Evolutionary conservation across 2,797 vertebrate genomes (phyloP), one percentile per base, ranked within the genome.

Genomic region (Cirrhinus mrigala): DNA sequence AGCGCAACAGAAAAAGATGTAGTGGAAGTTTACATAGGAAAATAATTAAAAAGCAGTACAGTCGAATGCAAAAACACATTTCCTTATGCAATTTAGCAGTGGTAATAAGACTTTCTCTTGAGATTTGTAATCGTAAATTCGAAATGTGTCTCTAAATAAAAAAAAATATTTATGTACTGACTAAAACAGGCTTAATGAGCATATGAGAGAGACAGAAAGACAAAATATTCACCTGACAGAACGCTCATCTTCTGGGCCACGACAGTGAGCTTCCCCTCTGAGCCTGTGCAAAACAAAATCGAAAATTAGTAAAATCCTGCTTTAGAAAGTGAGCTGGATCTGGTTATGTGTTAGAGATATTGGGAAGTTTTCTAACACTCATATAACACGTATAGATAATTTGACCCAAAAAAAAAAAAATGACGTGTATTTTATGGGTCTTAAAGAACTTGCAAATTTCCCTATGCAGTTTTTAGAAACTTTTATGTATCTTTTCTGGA

Each of bases 231-330:
- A 99, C 98, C 98, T 94, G 98, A 99, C 90, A 99, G 95, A 79
- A 99, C 96, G 7, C 95, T 99, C 89, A 97, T 98, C 94, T 99
- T 99, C 93, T 99, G 98, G 86, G 97, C 96, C 66, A 98, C 95
- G 78, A 97, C 90, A 0, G 97, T 97, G 74, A 99, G 96, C 88
- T 99, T 99, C 73, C 98, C 98, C 88, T 99, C 98, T 0, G 98
- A 98, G 50, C 98, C 98, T 99, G 93, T 20, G 66, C 40, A 46
- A 44, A 54, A 78, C 5, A 79, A 24, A 15, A 62, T 1, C 0
- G 6, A 48, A 0, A 29, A 20, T 22, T 6, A 1, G 3, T 3
- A 78, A 37, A 4, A 40, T 58, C 29, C 48, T 74, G 29, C 20
- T 24, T 77, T 40, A n/a, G 16, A 29, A 16, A 27, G 9, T 16